Percentiles rank a stretch among this genome's conserved stretches.
Conservation (phyloP, 2,113 vertebrate species). For the Engraulis encrasicolus region DNA sequence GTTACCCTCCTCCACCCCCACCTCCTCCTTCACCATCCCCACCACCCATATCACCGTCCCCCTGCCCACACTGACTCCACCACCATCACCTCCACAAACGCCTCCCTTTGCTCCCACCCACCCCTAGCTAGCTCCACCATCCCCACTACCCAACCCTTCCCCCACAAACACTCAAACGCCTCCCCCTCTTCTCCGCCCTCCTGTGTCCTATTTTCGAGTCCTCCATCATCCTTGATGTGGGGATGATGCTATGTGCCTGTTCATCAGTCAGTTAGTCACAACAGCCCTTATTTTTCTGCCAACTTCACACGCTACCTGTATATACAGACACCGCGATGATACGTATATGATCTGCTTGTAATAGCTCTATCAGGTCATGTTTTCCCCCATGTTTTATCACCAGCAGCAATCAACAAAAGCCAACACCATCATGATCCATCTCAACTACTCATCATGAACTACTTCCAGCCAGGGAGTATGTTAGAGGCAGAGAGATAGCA, state of each 20-base stretch:
- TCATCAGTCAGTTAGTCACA: background rate
- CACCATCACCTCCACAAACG: too few species aligned
- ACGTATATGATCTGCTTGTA: constrained; percentile 1
- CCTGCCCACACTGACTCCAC: too few species aligned
- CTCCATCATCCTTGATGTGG: constrained; percentile 8
- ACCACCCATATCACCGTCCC: too few species aligned
- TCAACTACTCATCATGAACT: constrained; percentile 14
- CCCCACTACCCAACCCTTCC: too few species aligned
- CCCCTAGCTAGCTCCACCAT: too few species aligned
- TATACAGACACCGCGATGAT: background rate
- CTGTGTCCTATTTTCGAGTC: background rate
- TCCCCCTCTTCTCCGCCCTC: background rate
- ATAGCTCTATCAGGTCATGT: background rate
- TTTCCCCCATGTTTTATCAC: background rate
- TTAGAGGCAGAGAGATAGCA: background rate
- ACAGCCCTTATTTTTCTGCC: background rate
- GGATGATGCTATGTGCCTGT: background rate
- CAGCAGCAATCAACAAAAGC: too few species aligned
- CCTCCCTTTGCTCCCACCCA: too few species aligned
- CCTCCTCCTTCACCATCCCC: too few species aligned
- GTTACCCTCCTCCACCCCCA: too few species aligned
- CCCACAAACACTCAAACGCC: too few species aligned
- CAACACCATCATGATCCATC: background rate
- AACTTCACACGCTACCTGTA: constrained; percentile 1
- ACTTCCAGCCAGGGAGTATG: background rate